Evolutionary conservation across 2,888 invertebrate species (phyloP).

Genomic region (Lampropteryx suffumata): DNA sequence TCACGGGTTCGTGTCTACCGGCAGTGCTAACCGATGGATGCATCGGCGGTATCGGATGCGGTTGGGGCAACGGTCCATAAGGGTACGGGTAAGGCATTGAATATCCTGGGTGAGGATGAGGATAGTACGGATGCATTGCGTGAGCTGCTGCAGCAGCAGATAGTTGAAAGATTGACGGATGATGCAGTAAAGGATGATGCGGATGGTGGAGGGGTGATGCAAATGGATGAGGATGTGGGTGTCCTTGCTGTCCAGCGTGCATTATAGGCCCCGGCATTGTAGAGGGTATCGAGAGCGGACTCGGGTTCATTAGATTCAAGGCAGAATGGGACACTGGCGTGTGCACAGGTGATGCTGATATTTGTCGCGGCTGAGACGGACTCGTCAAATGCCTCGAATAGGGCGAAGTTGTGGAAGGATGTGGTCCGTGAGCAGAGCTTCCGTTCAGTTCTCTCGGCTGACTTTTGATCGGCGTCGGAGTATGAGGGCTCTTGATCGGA

Average conservation of each 20-base stretch:
- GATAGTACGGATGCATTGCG: slow-evolving; percentile 87
- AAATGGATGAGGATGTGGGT: slow-evolving; percentile 86
- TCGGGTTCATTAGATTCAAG: slow-evolving; percentile 83
- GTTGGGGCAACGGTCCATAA: slow-evolving; percentile 88
- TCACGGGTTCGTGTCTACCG: slow-evolving; percentile 75
- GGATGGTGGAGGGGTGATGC: slow-evolving; percentile 88
- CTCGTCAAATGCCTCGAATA: slow-evolving; percentile 76
- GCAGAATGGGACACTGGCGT: slow-evolving; percentile 84
- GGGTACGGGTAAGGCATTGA: slow-evolving; percentile 88
- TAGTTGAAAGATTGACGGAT: slow-evolving; percentile 80
- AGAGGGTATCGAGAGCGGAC: slow-evolving; percentile 84
- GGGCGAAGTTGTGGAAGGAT: slow-evolving; percentile 75
- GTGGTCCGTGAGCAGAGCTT: slow-evolving; percentile 63
- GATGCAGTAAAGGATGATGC: slow-evolving; percentile 86
- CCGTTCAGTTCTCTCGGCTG: slow-evolving; percentile 67
- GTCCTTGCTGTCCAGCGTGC: slow-evolving; percentile 89
- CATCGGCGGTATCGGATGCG: slow-evolving; percentile 88
- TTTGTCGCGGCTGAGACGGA: slow-evolving; percentile 75
- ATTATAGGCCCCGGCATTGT: slow-evolving; percentile 87
- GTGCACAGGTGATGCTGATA: slow-evolving; percentile 76
- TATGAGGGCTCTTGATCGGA: slow-evolving; percentile 82
- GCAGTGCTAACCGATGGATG: slow-evolving; percentile 74
- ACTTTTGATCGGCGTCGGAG: slow-evolving; percentile 79
- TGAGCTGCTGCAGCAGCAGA: slow-evolving; percentile 85
- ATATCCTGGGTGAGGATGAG: slow-evolving; percentile 87